Evolutionary conservation across 2,888 invertebrate genomes (phyloP), one percentile per base, ranked within the genome.

Genomic region (Parnassius mnemosyne): DNA sequence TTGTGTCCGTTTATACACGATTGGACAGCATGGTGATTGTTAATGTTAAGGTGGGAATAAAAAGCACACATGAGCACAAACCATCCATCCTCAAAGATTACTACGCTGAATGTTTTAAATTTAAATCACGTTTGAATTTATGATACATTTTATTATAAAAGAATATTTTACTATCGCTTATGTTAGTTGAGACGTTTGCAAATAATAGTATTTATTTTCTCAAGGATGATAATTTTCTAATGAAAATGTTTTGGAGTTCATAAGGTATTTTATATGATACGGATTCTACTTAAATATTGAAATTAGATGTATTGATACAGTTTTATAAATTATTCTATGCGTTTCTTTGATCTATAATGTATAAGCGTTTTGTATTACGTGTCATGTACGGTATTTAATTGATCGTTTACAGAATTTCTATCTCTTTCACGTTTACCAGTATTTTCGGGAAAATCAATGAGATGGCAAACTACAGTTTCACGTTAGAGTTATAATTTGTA

Each of bases 41-140:
- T 85, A 80, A 88, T 83, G 78, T 85, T 87, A 84, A 85, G 85
- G 71, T 78, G 78, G 80, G 76, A 79, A 74, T 79, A 85, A 87
- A 86, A 89, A 87, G 90, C 90, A 89, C 90, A 91, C 83, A 81
- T 81, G 77, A 89, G 90, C 91, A 91, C 91, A 90, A 91, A 91
- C 84, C 89, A 89, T 89, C 91, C 91, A 89, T 90, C 89, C 89
- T 87, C 83, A 82, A 81, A 86, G 73, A 85, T 75, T 79, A 87
- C 78, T 88, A 87, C 77, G 87, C 88, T 87, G 85, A 83, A 87
- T 87, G 88, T 89, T 89, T 87, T 86, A 81, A 86, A 85, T 79
- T 83, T 87, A 81, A 87, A 78, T 87, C 89, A 88, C 87, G 90
- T 90, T 91, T 91, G 84, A 91, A 90, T 90, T 90, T 91, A 91